Evolutionary conservation across 2,113 vertebrate genomes (phyloP).

Genomic region (Phocoena sinus): DNA sequence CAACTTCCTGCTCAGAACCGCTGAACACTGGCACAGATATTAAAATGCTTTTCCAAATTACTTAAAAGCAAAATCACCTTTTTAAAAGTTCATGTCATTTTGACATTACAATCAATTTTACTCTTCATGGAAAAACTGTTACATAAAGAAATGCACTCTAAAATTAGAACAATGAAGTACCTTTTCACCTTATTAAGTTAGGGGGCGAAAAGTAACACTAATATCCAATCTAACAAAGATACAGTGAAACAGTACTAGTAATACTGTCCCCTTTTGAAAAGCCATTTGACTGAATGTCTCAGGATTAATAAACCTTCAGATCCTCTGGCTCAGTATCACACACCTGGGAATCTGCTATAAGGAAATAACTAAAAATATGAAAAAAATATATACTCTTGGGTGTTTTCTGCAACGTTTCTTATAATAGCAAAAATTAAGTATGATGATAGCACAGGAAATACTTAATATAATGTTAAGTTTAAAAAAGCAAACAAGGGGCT

Average conservation of each 20-base stretch:
- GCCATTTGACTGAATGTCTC: conserved; percentile 22
- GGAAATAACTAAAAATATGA: neutral
- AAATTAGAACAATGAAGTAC: conserved; percentile 41
- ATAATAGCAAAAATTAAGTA: conserved; percentile 23
- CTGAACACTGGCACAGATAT: neutral
- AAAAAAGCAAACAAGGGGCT: too few species aligned
- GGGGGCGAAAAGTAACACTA: neutral
- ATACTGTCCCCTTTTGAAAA: neutral
- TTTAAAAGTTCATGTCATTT: conserved; percentile 43
- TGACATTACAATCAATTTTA: conserved; percentile 41
- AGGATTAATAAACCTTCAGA: neutral
- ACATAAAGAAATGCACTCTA: conserved; percentile 7
- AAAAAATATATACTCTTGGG: neutral
- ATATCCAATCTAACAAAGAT: conserved; percentile 14
- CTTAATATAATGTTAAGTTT: neutral
- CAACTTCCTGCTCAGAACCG: neutral
- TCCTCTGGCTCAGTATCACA: neutral
- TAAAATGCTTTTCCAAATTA: conserved; percentile 26
- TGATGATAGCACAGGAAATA: neutral
- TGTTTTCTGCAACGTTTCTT: conserved; percentile 15
- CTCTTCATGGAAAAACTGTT: conserved; percentile 31
- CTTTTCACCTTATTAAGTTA: neutral
- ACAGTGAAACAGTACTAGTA: neutral
- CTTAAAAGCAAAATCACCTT: conserved; percentile 37
- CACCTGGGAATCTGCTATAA: neutral